Conservation (phyloP, 2,797 vertebrate genomes). For the Lophotriccus pileatus region DNA sequence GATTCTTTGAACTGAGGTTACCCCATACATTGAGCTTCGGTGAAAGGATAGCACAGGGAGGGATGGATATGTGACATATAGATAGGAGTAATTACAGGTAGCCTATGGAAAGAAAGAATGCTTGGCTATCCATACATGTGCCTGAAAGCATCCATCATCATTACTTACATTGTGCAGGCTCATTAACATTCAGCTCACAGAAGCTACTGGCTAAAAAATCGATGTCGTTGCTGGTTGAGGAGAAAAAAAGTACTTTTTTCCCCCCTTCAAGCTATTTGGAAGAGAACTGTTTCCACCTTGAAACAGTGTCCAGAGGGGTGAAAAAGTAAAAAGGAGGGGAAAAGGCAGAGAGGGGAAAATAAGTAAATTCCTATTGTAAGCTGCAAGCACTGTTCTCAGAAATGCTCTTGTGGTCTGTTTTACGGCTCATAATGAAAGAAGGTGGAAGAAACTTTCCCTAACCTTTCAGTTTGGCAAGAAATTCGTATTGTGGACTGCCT, state of each 20-base stretch:
- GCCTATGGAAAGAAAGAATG: neutral
- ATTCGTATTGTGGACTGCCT: neutral
- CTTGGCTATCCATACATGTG: neutral
- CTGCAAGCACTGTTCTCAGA: neutral
- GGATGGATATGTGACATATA: neutral
- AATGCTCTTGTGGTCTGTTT: neutral
- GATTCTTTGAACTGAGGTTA: neutral
- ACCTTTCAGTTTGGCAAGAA: neutral
- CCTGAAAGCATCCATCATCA: slow-evolving; percentile 13
- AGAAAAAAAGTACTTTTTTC: neutral
- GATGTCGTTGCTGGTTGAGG: neutral
- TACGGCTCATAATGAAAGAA: neutral
- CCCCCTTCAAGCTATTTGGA: neutral
- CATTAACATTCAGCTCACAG: slow-evolving; percentile 34
- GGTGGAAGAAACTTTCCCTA: neutral
- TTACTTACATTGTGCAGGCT: neutral
- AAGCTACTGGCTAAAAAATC: slow-evolving; percentile 24
- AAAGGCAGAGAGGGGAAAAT: neutral
- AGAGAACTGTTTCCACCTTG: neutral
- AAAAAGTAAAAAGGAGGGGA: neutral
- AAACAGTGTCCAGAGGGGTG: neutral
- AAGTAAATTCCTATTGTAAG: neutral
- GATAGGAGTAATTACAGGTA: neutral
- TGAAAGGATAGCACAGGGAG: neutral
- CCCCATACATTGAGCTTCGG: neutral